Conservation (phyloP, 2,888 invertebrate genomes). For the Hartigia nigra region DNA sequence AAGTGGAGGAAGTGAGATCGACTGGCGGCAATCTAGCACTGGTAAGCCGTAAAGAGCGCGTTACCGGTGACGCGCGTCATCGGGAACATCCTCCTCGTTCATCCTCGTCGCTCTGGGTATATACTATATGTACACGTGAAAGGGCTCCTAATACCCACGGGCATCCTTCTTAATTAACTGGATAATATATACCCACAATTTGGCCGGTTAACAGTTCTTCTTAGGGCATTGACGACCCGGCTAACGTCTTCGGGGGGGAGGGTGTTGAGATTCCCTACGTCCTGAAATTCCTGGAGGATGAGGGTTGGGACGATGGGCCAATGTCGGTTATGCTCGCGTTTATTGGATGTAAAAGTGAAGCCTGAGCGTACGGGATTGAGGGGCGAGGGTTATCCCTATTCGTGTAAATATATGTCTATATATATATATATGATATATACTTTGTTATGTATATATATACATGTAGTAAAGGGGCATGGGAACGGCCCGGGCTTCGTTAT, state of each 20-base stretch:
- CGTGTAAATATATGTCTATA: neutral
- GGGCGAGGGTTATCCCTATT: neutral
- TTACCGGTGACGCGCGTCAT: neutral
- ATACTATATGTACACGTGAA: neutral
- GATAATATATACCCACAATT: conserved; percentile 40
- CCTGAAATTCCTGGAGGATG: neutral
- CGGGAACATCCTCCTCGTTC: conserved; percentile 1
- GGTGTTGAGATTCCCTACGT: neutral
- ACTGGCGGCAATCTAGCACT: neutral
- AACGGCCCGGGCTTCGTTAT: conserved; percentile 12
- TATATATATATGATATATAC: neutral
- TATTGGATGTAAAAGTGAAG: conserved; percentile 15
- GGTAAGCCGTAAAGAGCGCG: conserved; percentile 4
- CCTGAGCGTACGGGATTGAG: neutral
- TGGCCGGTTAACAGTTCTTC: conserved; percentile 33
- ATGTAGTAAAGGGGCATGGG: neutral
- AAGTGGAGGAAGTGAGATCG: neutral
- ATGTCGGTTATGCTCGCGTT: conserved; percentile 7
- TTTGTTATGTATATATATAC: neutral
- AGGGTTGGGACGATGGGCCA: neutral
- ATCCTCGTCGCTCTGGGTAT: neutral
- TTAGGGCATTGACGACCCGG: conserved; percentile 2
- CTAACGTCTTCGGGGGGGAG: neutral
- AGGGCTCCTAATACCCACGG: conserved; percentile 34
- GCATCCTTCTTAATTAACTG: conserved; percentile 51